Percentiles rank a stretch among this genome's conserved stretches.
phyloP scores from a whole-genome alignment of 2,797 vertebrate genomes.

The Chaenodraco wilsoni region DNA sequence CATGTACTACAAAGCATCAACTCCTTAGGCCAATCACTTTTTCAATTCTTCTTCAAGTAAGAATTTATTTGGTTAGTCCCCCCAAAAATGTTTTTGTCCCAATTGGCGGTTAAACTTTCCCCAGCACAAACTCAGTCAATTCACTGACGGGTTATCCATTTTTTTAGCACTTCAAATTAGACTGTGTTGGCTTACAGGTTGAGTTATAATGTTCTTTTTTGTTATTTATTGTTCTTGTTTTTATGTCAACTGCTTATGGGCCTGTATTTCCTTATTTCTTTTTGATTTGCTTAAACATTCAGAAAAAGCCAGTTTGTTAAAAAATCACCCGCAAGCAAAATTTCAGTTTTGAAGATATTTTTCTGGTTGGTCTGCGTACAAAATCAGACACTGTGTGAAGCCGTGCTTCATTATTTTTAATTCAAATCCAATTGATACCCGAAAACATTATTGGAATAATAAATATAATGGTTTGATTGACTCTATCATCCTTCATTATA shows the following conservation, averaged over 20 bases:
- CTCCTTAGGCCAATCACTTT: background rate
- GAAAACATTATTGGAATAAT: background rate
- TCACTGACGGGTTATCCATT: too few species aligned
- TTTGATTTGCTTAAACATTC: background rate
- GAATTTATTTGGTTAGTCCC: too few species aligned
- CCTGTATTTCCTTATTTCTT: background rate
- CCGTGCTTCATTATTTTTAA: background rate
- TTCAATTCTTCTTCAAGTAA: background rate
- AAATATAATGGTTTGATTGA: conserved; percentile 1
- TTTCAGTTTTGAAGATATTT: background rate
- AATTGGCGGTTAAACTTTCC: too few species aligned
- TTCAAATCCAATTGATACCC: conserved; percentile 7
- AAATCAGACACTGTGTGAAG: background rate
- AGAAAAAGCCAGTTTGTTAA: background rate
- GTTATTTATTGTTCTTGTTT: background rate
- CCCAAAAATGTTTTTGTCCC: background rate
- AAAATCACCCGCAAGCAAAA: background rate
- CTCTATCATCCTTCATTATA: background rate
- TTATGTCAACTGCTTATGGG: background rate
- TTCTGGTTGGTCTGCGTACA: background rate
- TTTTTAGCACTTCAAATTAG: too few species aligned
- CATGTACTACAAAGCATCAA: background rate
- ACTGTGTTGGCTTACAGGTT: background rate
- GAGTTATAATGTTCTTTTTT: too few species aligned
- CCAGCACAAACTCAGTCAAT: background rate